phyloP scores from a whole-genome alignment of 1,140 invertebrate species.

The Cecropterus lyciades region DNA sequence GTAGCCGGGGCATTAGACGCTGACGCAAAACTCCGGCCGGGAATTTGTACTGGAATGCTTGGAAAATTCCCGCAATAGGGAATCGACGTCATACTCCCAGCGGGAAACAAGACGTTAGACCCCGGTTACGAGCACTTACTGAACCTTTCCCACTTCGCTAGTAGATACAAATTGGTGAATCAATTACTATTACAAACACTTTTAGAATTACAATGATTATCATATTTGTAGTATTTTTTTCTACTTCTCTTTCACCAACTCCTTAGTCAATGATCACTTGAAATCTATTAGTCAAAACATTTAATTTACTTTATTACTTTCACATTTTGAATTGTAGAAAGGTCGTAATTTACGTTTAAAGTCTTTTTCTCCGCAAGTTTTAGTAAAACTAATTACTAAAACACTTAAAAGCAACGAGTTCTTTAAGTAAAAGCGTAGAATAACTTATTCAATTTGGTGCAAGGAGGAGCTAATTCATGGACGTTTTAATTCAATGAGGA shows the following conservation, averaged over 20 bases:
- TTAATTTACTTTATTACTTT: neutral
- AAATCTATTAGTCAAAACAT: neutral
- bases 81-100: conserved; percentile 57
- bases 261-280: too few species aligned
- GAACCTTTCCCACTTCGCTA: conserved; percentile 69
- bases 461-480: conserved; percentile 36
- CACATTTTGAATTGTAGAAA: conserved; percentile 14
- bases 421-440: conserved; percentile 37
- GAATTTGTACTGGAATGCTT: conserved; percentile 74
- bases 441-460: conserved; percentile 38
- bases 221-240: neutral
- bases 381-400: conserved; percentile 34
- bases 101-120: conserved; percentile 77
- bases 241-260: too few species aligned
- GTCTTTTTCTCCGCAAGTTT: conserved; percentile 17
- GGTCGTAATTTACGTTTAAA: conserved; percentile 23
- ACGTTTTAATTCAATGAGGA: conserved; percentile 36
- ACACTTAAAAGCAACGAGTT: conserved; percentile 37
- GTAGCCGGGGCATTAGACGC: conserved; percentile 38
- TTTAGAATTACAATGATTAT: neutral
- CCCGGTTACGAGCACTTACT: conserved; percentile 73
- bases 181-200: conserved; percentile 48
- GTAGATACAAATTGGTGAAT: conserved; percentile 73
- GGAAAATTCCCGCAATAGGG: conserved; percentile 64
- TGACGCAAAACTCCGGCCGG: conserved; percentile 57